Evolutionary conservation across 2,888 invertebrate genomes (phyloP), one percentile per base, ranked within the genome.

Genomic region (Gasteruption jaculator): DNA sequence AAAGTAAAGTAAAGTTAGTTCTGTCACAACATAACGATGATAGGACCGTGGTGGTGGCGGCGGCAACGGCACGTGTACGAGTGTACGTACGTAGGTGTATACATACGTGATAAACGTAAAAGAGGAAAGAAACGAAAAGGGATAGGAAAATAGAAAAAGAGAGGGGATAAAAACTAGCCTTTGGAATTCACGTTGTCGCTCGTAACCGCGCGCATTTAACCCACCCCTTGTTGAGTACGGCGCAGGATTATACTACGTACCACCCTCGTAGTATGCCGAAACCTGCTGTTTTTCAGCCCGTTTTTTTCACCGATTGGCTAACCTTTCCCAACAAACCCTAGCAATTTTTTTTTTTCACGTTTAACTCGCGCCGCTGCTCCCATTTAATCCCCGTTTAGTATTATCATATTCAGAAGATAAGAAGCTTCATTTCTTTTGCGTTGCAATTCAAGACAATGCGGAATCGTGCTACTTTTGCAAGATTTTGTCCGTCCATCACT

Each of bases 241-340:
- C 57, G 63, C 63, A 61, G 63, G 63, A 63, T 63, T 64, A 58
- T 56, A 60, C n/a, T n/a, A n/a, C n/a, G 61, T 56, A 60, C 63
- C 63, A 62, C 63, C 63, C 63, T 57, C 52, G 54, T 53, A 53
- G 53, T 56, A 56, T 55, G 56, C 58, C 56, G 44, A 50, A 53
- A 50, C 57, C 57, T 54, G 38, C 45, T 52, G 58, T 61, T 60
- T 63, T 63, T 61, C 53, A 50, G 50, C 55, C 56, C 54, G 59
- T 57, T 63, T 63, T 60, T 58, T 61, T 62, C 53, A 45, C 52
- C 61, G 60, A 63, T 61, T 62, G 63, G 63, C 60, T 61, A 53
- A 52, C 47, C 53, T 46, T n/a, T n/a, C n/a, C n/a, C n/a, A n/a
- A n/a, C n/a, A n/a, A n/a, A n/a, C n/a, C n/a, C n/a, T n/a, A n/a